phyloP scores from a whole-genome alignment of 2,797 vertebrate genomes.

The Chelon auratus region DNA sequence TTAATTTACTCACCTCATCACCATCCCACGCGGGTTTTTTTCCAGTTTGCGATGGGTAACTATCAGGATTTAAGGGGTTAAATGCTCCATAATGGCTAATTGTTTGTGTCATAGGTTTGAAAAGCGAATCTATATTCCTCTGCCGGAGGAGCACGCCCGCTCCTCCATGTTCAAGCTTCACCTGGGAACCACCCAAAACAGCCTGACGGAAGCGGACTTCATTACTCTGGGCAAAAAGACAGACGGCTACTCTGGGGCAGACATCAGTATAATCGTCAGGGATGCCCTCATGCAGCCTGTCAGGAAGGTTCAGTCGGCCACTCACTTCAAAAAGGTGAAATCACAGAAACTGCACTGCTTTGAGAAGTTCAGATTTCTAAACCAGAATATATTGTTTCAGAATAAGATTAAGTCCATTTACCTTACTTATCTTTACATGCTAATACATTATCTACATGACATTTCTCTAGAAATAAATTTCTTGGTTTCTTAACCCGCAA shows the following conservation, averaged over 20 bases:
- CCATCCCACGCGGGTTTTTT: neutral
- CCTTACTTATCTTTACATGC: no score
- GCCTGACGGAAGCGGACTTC: constrained; percentile 87
- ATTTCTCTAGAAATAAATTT: no score
- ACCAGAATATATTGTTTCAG: neutral
- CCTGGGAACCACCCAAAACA: constrained; percentile 89
- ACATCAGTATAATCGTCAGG: constrained; percentile 92
- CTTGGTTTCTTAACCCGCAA: neutral
- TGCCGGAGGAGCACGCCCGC: constrained; percentile 86
- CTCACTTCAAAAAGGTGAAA: constrained; percentile 93
- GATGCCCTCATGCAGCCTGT: constrained; percentile 97
- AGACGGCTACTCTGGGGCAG: constrained; percentile 93
- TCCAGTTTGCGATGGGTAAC: neutral
- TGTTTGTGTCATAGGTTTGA: constrained; percentile 87
- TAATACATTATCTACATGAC: no score
- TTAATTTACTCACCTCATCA: neutral
- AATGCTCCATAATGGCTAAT: neutral
- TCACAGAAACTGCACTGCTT: neutral
- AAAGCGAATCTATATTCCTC: constrained; percentile 92
- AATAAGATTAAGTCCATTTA: neutral
- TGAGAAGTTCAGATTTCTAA: neutral
- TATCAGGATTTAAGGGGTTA: neutral
- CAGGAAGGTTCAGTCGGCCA: constrained; percentile 93
- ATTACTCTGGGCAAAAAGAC: constrained; percentile 88
- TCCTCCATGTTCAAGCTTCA: constrained; percentile 92